Conservation (phyloP, 2,797 vertebrate species). For the Trachops cirrhosus region DNA sequence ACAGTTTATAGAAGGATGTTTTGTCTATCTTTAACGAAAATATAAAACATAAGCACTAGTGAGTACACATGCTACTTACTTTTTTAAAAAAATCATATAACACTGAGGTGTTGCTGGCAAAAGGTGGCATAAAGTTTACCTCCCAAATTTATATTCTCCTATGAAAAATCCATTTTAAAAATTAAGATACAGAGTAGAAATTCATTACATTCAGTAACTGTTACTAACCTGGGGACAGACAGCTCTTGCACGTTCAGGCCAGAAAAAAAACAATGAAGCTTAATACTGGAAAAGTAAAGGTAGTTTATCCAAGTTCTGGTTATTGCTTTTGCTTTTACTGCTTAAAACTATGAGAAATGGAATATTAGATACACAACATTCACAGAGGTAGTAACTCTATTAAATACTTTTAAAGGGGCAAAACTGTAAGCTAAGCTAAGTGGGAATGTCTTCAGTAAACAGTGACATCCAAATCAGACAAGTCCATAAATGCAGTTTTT, state of each 20-base stretch:
- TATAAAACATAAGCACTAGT: background rate
- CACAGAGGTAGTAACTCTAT: background rate
- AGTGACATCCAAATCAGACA: background rate
- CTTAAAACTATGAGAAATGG: background rate
- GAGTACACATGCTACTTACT: background rate
- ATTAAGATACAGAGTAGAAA: background rate
- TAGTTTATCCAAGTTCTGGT: background rate
- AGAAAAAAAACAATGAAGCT: background rate
- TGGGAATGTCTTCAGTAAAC: background rate
- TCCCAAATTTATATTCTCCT: background rate
- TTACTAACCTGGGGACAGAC: background rate
- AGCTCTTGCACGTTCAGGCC: background rate
- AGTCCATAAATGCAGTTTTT: background rate
- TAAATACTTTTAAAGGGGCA: background rate
- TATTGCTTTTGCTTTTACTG: slow-evolving; percentile 12
- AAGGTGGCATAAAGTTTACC: background rate
- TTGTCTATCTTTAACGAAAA: background rate
- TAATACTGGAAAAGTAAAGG: background rate
- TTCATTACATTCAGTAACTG: background rate
- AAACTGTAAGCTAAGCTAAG: background rate
- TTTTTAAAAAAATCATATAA: background rate
- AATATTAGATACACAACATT: background rate
- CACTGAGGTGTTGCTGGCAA: background rate
- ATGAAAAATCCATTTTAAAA: background rate
- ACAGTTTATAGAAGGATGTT: background rate